Conservation (phyloP, 1,140 invertebrate genomes). For the Sitobion miscanthi region DNA sequence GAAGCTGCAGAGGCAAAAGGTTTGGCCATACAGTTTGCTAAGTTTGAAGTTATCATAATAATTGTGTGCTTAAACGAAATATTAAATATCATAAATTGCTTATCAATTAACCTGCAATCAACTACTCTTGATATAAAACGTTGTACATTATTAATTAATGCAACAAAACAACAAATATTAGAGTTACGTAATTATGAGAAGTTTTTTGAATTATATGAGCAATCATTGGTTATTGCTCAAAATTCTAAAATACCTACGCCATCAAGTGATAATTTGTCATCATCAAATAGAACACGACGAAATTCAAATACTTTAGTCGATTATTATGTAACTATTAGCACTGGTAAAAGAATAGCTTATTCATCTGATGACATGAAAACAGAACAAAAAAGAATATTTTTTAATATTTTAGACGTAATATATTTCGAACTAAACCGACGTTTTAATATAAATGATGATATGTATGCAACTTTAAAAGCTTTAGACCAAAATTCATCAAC, state of each 20-base stretch:
- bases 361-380: not conserved
- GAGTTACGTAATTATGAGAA: not conserved
- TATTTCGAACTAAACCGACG: no score
- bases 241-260: constrained; percentile 27
- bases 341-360: constrained; percentile 6
- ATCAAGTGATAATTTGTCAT: not conserved
- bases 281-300: not conserved
- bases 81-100: no score
- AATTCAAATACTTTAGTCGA: not conserved
- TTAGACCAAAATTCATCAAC: no score
- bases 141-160: not conserved
- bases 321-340: constrained; percentile 23
- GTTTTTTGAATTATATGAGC: constrained; percentile 21
- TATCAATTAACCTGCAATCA: no score
- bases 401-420: not conserved
- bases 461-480: not conserved
- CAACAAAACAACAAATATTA: constrained; percentile 15
- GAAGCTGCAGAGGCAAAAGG: not conserved
- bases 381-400: constrained; percentile 33
- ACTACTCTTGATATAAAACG: no score
- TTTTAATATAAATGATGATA: no score
- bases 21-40: not conserved
- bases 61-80: not conserved
- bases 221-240: constrained; percentile 10
- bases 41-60: not conserved